These are phyloP conservation scores for Blastobasis adustella DNA, from an alignment of 2,888 invertebrate genomes.

Conservation along the genomic window DNA sequence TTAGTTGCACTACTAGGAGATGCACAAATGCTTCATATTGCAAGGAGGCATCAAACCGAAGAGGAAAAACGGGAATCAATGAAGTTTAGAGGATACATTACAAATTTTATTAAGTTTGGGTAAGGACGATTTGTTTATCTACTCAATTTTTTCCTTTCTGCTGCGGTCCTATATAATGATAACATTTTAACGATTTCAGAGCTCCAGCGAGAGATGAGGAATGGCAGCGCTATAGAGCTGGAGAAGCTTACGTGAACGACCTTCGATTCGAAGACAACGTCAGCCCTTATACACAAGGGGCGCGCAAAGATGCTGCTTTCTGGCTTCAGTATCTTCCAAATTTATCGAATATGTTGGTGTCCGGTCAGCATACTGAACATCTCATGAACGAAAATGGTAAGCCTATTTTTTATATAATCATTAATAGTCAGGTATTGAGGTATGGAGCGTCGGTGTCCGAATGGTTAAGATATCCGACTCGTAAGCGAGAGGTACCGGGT, in stretches of 20 bases:
- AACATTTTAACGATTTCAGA: constrained; percentile 32
- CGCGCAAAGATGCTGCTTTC: constrained; percentile 43
- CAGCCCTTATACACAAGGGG: constrained; percentile 16
- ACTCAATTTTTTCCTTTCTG: background rate
- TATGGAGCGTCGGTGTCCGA: too few relatives aligned
- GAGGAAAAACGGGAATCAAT: constrained; percentile 73
- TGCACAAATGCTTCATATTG: constrained; percentile 78
- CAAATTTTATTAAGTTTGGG: constrained; percentile 70
- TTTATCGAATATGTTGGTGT: constrained; percentile 29
- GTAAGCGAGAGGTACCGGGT: too few relatives aligned
- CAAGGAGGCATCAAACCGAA: constrained; percentile 74
- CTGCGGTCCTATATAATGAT: background rate
- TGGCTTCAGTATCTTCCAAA: constrained; percentile 65
- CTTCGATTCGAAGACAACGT: constrained; percentile 31
- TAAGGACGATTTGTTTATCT: constrained; percentile 19
- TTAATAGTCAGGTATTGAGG: too few relatives aligned
- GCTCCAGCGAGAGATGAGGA: constrained; percentile 73
- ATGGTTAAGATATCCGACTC: too few relatives aligned
- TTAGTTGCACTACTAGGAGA: constrained; percentile 80
- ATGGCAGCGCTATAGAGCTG: constrained; percentile 76
- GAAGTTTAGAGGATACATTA: constrained; percentile 40
- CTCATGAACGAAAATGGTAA: constrained; percentile 39
- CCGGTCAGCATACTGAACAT: constrained; percentile 41
- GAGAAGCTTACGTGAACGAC: constrained; percentile 65
- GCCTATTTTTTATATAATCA: background rate